Conservation (phyloP, 2,113 vertebrate species). For the Pogonocichla stellata region DNA sequence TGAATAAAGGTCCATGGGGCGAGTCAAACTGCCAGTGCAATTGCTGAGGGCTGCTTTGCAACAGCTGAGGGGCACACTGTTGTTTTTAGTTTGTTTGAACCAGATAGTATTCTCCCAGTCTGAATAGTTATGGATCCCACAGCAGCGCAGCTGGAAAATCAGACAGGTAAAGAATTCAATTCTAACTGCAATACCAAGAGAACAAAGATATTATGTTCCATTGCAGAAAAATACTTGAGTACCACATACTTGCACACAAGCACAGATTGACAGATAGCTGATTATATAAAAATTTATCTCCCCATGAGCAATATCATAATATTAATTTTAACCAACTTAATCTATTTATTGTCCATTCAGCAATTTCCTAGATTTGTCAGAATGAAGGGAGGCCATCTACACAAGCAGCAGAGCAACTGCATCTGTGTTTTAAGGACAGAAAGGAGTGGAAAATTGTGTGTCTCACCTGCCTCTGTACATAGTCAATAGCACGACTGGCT, state of each 20-base stretch:
- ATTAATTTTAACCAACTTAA: not conserved
- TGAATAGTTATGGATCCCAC: slow-evolving; percentile 93
- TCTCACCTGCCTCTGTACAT: slow-evolving; percentile 94
- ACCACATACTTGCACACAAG: not conserved
- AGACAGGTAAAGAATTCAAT: not conserved
- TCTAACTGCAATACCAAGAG: not conserved
- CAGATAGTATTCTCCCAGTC: slow-evolving; percentile 93
- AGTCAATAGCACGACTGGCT: slow-evolving; percentile 95
- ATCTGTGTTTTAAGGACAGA: not conserved
- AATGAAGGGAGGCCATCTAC: not conserved
- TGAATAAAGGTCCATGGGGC: slow-evolving; percentile 87
- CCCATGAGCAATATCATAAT: not conserved
- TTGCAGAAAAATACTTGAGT: not conserved
- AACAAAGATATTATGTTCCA: not conserved
- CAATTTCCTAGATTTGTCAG: not conserved
- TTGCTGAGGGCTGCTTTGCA: slow-evolving; percentile 86
- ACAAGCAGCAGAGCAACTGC: not conserved
- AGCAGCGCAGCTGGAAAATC: slow-evolving; percentile 86
- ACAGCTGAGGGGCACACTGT: slow-evolving; percentile 95
- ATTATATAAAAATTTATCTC: not conserved
- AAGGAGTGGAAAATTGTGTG: not conserved
- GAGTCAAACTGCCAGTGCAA: slow-evolving; percentile 87
- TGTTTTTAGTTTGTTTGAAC: slow-evolving; percentile 93
- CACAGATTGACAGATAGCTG: not conserved
- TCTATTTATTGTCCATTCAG: not conserved